Base-by-base conservation (phyloP, 1,140 invertebrate genomes). In the Scaptodrosophila lebanonensis region DNA sequence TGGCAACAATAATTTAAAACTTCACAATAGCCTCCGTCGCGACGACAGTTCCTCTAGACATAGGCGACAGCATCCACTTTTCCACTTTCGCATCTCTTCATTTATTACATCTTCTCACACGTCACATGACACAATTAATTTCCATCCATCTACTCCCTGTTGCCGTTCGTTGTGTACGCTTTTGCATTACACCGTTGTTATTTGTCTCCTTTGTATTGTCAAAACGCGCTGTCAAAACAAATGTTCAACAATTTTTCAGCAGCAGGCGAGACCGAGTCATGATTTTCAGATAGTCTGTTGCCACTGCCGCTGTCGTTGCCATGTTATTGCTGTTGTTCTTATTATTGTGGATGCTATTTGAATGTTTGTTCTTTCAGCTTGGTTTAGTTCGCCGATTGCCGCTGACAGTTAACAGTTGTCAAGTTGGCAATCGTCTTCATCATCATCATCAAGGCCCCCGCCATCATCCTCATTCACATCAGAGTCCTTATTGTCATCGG, bases 371-470 rank as follows among this genome's bases (percentile, higher is more conserved):
- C 8, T 15, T 20, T 6, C 33, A 36, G 18, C 15, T 35, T 11
- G 9, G 33, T 18, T 39, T 38, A 25, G 22, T 40, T 8, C 54
- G 57, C 42, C 57, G 57, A 44, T 32, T 50, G 30, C 40, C 50
- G 75, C 67, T 79, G 75, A 75, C 75, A 82, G 75, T 75, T 79
- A 75, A 70, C 73, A 79, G 73, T 79, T 79, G 73, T 82, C 73
- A 66, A 54, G 50, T 44, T 53, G 38, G 20, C 29, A 60, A 60
- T 29, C 50, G 47, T 48, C 50, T 52, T 53, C 25, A 54, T 52
- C 32, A 25, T 4, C 3, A 25, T 25, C 3, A 25, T 25, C 22
- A n/a, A n/a, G n/a, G n/a, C n/a, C n/a, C n/a, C 8, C 22, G 8
- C 29, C 9, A 29, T 35, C 12, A 38, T 45, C 27, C 13, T 62